phyloP scores from a whole-genome alignment of 2,797 vertebrate genomes.

The Acanthopagrus latus region DNA sequence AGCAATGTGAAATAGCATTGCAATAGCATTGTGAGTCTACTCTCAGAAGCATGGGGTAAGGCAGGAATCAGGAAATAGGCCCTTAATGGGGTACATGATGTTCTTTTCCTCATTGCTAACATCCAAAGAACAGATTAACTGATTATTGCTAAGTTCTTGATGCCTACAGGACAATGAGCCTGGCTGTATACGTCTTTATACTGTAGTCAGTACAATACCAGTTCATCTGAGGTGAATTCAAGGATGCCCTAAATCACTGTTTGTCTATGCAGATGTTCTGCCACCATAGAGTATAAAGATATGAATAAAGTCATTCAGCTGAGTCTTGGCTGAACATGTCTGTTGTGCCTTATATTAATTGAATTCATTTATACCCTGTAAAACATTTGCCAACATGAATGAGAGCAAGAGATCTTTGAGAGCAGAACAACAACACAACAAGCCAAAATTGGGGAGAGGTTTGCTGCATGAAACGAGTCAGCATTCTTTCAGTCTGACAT shows the following conservation, averaged over 20 bases:
- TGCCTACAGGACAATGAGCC: not conserved
- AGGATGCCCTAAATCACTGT: not conserved
- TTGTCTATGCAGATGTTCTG: not conserved
- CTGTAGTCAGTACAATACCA: not conserved
- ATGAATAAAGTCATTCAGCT: constrained; percentile 5
- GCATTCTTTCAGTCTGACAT: constrained; percentile 51
- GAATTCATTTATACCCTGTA: not conserved
- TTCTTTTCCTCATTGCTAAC: constrained; percentile 11
- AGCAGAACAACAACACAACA: constrained; percentile 7
- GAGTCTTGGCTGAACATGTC: not conserved
- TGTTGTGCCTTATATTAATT: constrained; percentile 10
- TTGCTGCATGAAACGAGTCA: constrained; percentile 13
- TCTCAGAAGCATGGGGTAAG: constrained; percentile 9
- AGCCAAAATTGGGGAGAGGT: constrained; percentile 15
- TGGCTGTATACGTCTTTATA: not conserved
- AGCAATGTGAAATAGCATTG: constrained; percentile 11
- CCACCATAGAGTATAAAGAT: not conserved
- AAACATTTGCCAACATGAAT: constrained; percentile 26
- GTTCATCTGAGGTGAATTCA: not conserved
- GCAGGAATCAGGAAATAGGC: constrained; percentile 58
- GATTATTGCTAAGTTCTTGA: not conserved
- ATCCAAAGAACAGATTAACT: constrained; percentile 18
- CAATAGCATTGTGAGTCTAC: not conserved
- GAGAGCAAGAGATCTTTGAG: not conserved
- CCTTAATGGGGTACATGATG: constrained; percentile 37